Evolutionary conservation across 2,888 invertebrate species (phyloP), one percentile per base, ranked within the genome.

Genomic region (Halictus quadricinctus): DNA sequence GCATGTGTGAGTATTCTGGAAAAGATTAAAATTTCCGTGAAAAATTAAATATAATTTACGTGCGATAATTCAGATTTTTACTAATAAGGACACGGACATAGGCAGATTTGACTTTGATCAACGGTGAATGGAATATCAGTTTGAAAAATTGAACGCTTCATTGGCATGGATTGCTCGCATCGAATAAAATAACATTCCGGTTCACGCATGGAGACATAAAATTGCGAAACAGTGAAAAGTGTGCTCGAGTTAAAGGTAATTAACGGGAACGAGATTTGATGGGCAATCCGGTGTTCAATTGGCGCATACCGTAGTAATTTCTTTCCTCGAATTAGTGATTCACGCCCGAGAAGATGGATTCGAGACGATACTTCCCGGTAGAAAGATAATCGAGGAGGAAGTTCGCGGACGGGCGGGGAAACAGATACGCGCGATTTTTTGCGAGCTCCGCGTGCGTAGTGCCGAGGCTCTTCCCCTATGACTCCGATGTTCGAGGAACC

Each of bases 401-500:
- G 21, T 25, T 43, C 21, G 58, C 13, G 25, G 64, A 21, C 70
- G 64, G 54, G 10, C 43, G 58, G 25, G n/a, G 54, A 21, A n/a
- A 18, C n/a, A 77, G 84, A 78, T 78, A 78, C 43, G n/a, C 0
- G n/a, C 0, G 25, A 29, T 29, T 77, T 77, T 82, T 74, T 54
- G 48, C 69, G 15, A 72, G 29, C 46, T 29, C 43, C 18, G 43
- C 60, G 36, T 12, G 69, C 29, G 25, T 13, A n/a, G 46, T 13
- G 29, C 5, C 5, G 77, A 78, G 54, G 73, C 78, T n/a, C 36
- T 25, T 21, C 54, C n/a, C 74, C 41, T 36, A 29, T 84, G 84
- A 84, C 84, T 84, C 76, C 79, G 66, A 84, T 79, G 72, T 85
- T 80, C 80, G 85, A 70, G 85, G 85, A 85, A 84, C 72, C 66